Base-by-base conservation (phyloP, 2,797 vertebrate genomes). In the Gymnodraco acuticeps region DNA sequence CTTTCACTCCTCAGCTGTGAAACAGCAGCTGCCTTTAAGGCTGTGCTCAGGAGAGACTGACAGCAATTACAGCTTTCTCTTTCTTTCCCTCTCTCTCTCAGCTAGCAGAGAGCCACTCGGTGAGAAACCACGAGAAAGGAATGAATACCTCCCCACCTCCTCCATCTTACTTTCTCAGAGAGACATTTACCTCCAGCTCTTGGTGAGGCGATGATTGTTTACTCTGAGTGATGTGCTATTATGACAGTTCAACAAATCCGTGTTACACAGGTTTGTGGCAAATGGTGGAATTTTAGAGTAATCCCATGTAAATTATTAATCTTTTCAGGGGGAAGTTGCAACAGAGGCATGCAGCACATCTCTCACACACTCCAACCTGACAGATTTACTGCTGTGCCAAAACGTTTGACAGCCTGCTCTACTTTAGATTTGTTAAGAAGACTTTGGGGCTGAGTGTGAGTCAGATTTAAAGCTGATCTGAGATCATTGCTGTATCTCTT, bases 1-100 rank as follows among this genome's bases (percentile, higher is more conserved):
- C 80, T 88, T 88, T 93, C 89, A 86, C 89, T 91, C 73, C 80
- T 92, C 80, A 71, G 69, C 85, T 85, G 88, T 75, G 85, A 89
- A 88, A 89, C 86, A 87, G 85, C 82, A 89, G 86, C 85, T 88
- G 86, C 88, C 88, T 94, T 93, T 90, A 89, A 92, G 92, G 82
- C 75, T 92, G 82, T 61, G 90, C 85, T 92, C 86, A 89, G 89
- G 87, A 93, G 89, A 93, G 94, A 95, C 92, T 96, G 95, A 96
- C 95, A 96, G 95, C 95, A 96, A 96, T 95, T 95, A 95, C 92
- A 90, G 87, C 80, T 78, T 69, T 74, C 87, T 88, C 83, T 90
- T 85, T 82, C 87, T 69, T 67, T 77, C 64, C 15, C 20, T 63
- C 81, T 55, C 62, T 73, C 75, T 77, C 85, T 79, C 80, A 78